Percentiles rank a stretch among this genome's conserved stretches.
Evolutionary conservation across 1,140 invertebrate species (phyloP).

Genomic region (Sycophaga agraensis): DNA sequence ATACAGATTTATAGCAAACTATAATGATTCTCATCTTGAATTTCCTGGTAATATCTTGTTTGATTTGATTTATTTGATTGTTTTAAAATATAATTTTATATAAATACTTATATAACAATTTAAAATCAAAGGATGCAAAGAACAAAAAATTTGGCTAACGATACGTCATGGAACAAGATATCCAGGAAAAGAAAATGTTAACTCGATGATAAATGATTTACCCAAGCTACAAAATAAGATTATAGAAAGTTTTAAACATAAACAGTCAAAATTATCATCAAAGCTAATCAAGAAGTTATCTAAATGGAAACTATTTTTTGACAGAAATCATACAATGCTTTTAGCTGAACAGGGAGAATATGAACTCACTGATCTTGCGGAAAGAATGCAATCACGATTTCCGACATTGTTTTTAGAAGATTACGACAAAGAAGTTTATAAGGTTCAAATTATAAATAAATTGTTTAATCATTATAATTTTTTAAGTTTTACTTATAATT

Average conservation of each 20-base stretch:
- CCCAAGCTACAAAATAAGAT: constrained; percentile 57
- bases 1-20: constrained; percentile 65
- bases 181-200: constrained; percentile 61
- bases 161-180: constrained; percentile 70
- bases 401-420: constrained; percentile 60
- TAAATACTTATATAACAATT: background rate
- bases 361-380: constrained; percentile 66
- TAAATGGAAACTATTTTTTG: constrained; percentile 58
- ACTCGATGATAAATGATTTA: constrained; percentile 56
- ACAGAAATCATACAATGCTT: constrained; percentile 55
- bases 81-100: background rate
- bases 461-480: background rate
- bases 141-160: constrained; percentile 66
- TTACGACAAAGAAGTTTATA: constrained; percentile 62
- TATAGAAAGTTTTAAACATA: constrained; percentile 46
- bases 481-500: background rate
- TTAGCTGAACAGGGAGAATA: constrained; percentile 66
- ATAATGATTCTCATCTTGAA: constrained; percentile 55
- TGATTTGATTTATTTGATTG: background rate
- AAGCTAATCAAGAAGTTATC: constrained; percentile 52
- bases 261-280: constrained; percentile 40
- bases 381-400: constrained; percentile 68
- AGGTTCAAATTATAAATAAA: constrained; percentile 47
- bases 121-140: constrained; percentile 60
- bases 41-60: constrained; percentile 56